Evolutionary conservation across 1,140 invertebrate genomes (phyloP).

Genomic region (Drosophila ohnishii): DNA sequence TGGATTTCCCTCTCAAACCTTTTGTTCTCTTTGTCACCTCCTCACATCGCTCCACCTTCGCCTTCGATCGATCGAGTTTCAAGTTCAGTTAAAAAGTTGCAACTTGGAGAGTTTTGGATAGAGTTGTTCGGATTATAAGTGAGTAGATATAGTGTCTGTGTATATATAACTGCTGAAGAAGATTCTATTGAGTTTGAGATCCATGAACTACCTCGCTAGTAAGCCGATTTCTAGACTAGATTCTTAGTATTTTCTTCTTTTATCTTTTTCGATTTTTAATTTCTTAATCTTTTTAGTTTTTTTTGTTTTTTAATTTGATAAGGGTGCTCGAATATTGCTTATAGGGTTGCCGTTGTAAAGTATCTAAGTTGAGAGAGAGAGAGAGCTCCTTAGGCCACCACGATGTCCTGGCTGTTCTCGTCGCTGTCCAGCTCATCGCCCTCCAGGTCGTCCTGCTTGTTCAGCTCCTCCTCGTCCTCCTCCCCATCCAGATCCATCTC

Average conservation of each 20-base stretch:
- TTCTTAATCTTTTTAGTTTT: constrained; percentile 11
- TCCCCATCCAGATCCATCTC: constrained; percentile 35
- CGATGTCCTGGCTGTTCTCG: constrained; percentile 82
- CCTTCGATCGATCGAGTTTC: constrained; percentile 30
- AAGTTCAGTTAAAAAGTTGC: constrained; percentile 64
- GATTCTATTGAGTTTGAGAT: constrained; percentile 71
- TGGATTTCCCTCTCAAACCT: constrained; percentile 77
- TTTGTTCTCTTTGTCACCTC: constrained; percentile 53
- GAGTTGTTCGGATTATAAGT: constrained; percentile 51
- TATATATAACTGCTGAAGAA: constrained; percentile 60
- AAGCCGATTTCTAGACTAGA: constrained; percentile 68
- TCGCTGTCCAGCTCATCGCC: constrained; percentile 72
- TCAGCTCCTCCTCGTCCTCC: constrained; percentile 44
- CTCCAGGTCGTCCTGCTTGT: constrained; percentile 51
- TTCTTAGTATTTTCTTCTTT: constrained; percentile 25
- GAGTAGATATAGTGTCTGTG: constrained; percentile 51
- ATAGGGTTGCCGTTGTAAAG: constrained; percentile 72
- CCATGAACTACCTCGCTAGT: constrained; percentile 60
- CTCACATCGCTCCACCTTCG: neutral
- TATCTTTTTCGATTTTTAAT: constrained; percentile 5
- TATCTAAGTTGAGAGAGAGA: constrained; percentile 33
- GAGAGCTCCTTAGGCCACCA: constrained; percentile 67
- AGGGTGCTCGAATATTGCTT: constrained; percentile 79
- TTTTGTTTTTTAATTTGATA: constrained; percentile 57
- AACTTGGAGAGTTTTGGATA: constrained; percentile 62